These are phyloP conservation scores for Caenorhabditis latens DNA, from an alignment of 1,140 invertebrate genomes.

Conservation along the genomic window DNA sequence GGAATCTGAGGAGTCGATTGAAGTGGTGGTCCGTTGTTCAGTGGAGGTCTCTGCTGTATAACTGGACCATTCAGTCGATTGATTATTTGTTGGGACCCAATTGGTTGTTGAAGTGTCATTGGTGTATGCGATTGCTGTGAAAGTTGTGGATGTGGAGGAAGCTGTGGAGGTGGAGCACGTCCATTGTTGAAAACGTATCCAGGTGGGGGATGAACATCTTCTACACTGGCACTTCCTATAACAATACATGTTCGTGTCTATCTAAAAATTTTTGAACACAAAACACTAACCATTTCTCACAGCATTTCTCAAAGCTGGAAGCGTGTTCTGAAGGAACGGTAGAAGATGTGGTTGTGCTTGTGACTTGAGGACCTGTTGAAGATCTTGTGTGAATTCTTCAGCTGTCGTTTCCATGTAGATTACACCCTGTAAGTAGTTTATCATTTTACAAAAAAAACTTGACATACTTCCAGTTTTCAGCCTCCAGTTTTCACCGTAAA, in stretches of 20 bases:
- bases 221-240: constrained; percentile 47
- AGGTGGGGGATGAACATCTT: constrained; percentile 49
- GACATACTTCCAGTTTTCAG: not conserved
- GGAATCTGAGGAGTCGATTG: not conserved
- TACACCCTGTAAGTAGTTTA: constrained; percentile 48
- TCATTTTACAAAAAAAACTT: not conserved
- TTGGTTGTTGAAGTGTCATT: not conserved
- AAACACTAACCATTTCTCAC: constrained; percentile 41
- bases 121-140: not conserved
- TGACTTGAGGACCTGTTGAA: constrained; percentile 57
- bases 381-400: constrained; percentile 52
- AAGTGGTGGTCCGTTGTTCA: not conserved
- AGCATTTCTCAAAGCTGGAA: constrained; percentile 54
- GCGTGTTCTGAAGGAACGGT: constrained; percentile 59
- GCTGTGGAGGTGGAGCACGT: not conserved
- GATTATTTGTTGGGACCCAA: constrained; percentile 9
- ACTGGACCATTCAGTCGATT: constrained; percentile 9
- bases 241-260: not conserved
- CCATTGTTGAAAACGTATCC: constrained; percentile 49
- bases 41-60: not conserved
- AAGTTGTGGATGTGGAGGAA: not conserved
- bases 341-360: constrained; percentile 63
- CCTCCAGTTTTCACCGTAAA: not conserved
- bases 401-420: constrained; percentile 42
- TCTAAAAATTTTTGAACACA: constrained; percentile 1